Evolutionary conservation across 2,797 vertebrate genomes (phyloP).

Genomic region (Microctenopoma stevenorrisi): DNA sequence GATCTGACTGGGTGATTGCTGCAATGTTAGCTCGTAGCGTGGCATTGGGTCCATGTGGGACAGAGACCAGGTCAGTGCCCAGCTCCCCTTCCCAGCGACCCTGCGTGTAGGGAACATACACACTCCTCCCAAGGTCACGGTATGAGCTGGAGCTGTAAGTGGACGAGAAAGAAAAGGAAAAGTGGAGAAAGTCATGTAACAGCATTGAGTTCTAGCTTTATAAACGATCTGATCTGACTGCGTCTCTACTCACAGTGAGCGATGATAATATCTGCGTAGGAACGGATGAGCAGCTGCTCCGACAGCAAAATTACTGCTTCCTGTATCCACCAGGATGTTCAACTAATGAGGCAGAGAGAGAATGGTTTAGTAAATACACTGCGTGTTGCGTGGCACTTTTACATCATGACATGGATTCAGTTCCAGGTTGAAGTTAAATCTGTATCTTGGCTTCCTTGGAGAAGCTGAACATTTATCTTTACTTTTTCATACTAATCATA

Average conservation of each 20-base stretch:
- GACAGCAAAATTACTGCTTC: conserved; percentile 98
- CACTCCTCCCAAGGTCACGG: conserved; percentile 90
- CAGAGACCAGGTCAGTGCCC: conserved; percentile 94
- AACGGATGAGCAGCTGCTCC: conserved; percentile 96
- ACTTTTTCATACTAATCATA: no score
- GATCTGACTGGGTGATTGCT: conserved; percentile 96
- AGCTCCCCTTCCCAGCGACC: conserved; percentile 98
- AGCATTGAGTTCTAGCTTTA: not conserved
- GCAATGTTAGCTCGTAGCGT: conserved; percentile 96
- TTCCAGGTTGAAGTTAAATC: conserved; percentile 16
- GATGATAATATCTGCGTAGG: conserved; percentile 94
- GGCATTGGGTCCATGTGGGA: conserved; percentile 94
- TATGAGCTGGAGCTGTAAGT: conserved; percentile 88
- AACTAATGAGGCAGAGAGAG: conserved; percentile 71
- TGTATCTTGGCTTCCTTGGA: conserved; percentile 4
- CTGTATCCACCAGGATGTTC: conserved; percentile 98
- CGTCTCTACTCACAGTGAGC: conserved; percentile 90
- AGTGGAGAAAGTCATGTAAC: not conserved
- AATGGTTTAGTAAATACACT: conserved; percentile 12
- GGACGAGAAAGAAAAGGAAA: not conserved
- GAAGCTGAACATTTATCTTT: not conserved
- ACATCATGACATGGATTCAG: conserved; percentile 25
- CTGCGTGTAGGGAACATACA: conserved; percentile 98
- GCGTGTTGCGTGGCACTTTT: conserved; percentile 5
- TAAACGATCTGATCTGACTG: not conserved